Percentiles rank a stretch among this genome's conserved stretches.
These are phyloP conservation scores for Mesorhabditis sp. DNA, from an alignment of 2,888 invertebrate genomes.

Conservation along the genomic window DNA sequence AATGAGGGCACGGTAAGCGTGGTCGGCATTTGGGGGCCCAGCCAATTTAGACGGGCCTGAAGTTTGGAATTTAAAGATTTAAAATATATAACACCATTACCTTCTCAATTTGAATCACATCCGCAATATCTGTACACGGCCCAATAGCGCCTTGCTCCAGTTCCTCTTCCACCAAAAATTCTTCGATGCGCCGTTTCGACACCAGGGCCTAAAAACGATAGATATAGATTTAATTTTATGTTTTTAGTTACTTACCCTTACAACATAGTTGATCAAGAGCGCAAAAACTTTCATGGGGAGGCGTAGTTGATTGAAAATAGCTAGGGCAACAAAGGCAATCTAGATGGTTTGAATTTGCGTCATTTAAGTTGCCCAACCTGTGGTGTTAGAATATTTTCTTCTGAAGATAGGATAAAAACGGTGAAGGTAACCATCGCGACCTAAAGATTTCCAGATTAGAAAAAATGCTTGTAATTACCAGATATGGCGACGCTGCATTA, in stretches of 20 bases:
- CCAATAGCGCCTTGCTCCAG: not conserved
- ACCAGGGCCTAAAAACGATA: not conserved
- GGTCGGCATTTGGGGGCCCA: not conserved
- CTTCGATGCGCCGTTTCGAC: not conserved
- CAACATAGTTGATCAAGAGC: constrained; percentile 43
- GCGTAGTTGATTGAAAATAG: constrained; percentile 43
- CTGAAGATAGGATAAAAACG: constrained; percentile 70
- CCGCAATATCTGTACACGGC: too few relatives aligned
- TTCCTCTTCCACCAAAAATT: not conserved
- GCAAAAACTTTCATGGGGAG: constrained; percentile 48
- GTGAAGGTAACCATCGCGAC: constrained; percentile 79
- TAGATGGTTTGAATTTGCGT: constrained; percentile 6
- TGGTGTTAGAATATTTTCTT: constrained; percentile 72
- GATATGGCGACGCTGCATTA: constrained; percentile 32
- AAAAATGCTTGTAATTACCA: constrained; percentile 17
- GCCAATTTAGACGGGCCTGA: not conserved
- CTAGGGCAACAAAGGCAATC: constrained; percentile 45
- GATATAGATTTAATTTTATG: not conserved
- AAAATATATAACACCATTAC: constrained; percentile 12
- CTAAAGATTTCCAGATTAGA: constrained; percentile 31
- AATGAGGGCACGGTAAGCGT: not conserved
- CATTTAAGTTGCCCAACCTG: constrained; percentile 26
- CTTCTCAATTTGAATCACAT: too few relatives aligned
- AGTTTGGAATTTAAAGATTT: too few relatives aligned
- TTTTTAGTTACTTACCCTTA: constrained; percentile 30